A percentile compares a stretch with the other conserved stretches of the same genome.
Conservation (phyloP, 2,113 vertebrate genomes). For the Hepsetus odoe region DNA sequence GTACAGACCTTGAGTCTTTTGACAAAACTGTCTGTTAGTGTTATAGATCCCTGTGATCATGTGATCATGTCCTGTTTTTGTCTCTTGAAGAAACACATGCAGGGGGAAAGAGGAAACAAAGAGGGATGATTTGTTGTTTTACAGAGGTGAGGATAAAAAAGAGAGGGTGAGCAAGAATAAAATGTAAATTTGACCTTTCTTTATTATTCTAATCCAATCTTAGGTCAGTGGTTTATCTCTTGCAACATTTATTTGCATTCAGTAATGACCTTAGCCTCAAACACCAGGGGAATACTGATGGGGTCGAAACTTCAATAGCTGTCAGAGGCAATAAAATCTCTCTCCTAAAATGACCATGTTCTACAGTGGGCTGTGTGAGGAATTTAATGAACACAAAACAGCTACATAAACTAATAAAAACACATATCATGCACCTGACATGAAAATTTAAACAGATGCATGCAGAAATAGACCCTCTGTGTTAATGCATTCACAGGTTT, state of each 20-base stretch:
- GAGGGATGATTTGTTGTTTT: slow-evolving; percentile 20
- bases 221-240: slow-evolving; percentile 55
- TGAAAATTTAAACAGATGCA: background rate
- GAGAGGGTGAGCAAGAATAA: slow-evolving; percentile 26
- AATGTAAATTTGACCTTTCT: slow-evolving; percentile 65
- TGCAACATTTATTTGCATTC: slow-evolving; percentile 57
- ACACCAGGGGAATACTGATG: slow-evolving; percentile 57
- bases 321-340: slow-evolving; percentile 53
- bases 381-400: slow-evolving; percentile 23
- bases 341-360: slow-evolving; percentile 37
- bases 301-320: slow-evolving; percentile 43
- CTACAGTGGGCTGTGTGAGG: slow-evolving; percentile 29
- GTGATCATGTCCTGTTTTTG: slow-evolving; percentile 30
- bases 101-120: background rate
- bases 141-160: slow-evolving; percentile 7
- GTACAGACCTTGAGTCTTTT: slow-evolving; percentile 21
- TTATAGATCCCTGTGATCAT: slow-evolving; percentile 7
- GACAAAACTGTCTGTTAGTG: slow-evolving; percentile 37
- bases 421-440: background rate
- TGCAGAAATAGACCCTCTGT: slow-evolving; percentile 1
- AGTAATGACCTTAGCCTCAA: slow-evolving; percentile 56
- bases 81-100: background rate
- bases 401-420: background rate
- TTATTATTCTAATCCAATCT: slow-evolving; percentile 57
- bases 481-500: slow-evolving; percentile 14